Evolutionary conservation across 37 sponge, comb jelly and placozoan genomes (phyloP).

Genomic region (Trichoplax adhaerens): DNA sequence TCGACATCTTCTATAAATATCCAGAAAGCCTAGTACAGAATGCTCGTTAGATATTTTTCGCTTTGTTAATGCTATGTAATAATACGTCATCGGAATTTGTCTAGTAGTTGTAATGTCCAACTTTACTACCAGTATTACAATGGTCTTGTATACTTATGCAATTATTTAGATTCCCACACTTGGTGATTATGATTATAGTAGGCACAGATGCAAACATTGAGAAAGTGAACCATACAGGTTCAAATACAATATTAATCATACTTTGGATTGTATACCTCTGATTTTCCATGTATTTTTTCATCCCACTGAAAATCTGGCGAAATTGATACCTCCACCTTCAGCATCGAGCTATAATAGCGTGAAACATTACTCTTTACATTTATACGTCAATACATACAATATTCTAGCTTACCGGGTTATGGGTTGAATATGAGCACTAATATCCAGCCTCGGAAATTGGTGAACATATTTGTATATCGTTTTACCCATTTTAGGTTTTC

Average conservation of each 20-base stretch:
- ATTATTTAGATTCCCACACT: too few relatives aligned
- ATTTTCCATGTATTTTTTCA: conserved; percentile 85
- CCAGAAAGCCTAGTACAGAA: conserved; percentile 64
- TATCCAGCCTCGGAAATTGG: conserved; percentile 87
- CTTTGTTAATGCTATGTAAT: too few relatives aligned
- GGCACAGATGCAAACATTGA: too few relatives aligned
- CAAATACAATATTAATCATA: too few relatives aligned
- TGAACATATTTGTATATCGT: conserved; percentile 90
- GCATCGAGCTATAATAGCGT: conserved; percentile 50
- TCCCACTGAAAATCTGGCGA: conserved; percentile 99
- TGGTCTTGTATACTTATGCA: too few relatives aligned
- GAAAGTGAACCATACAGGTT: too few relatives aligned
- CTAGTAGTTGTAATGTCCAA: too few relatives aligned
- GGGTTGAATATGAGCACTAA: conserved; percentile 92
- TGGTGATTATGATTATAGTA: too few relatives aligned
- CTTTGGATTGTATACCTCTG: conserved; percentile 26
- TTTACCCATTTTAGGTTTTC: conserved; percentile 97
- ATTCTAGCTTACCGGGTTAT: conserved; percentile 59
- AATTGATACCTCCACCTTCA: conserved; percentile 91
- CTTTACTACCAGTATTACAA: too few relatives aligned
- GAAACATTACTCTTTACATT: conserved; percentile 10
- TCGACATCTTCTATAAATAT: conserved; percentile 97
- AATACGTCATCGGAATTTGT: too few relatives aligned
- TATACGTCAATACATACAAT: conserved; percentile 16
- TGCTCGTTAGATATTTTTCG: too few relatives aligned